Evolutionary conservation across 2,797 vertebrate genomes (phyloP), one percentile per base, ranked within the genome.

Genomic region (Mormyrus hasselquistii): DNA sequence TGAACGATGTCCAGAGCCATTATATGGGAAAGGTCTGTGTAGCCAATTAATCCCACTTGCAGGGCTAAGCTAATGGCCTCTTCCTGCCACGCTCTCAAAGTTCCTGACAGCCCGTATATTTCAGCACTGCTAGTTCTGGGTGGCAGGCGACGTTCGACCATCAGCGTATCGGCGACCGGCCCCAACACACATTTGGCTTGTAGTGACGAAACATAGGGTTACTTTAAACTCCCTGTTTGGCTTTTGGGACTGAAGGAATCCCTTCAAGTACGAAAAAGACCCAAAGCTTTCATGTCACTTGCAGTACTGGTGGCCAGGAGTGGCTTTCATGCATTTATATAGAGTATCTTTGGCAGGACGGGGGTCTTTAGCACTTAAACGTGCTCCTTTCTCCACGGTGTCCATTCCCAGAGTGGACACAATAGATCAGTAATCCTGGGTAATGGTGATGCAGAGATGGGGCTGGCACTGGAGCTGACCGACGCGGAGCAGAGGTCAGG

Each of bases 401-500:
- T 34, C 57, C 52, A 57, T 57, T 87, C 85, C 53, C 50, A 38
- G 52, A 87, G 25, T 57, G 25, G 53, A 87, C 25, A 55, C 85
- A 55, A 57, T 38, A 87, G 93, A 93, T 92, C 93, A 87, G 52
- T 65, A 29, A 62, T 87, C 38, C 52, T 41, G 50, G 5, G 85
- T 57, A 34, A 57, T 19, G 52, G 85, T 57, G 5, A 86, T 6
- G 52, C 6, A 16, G 47, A 22, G 19, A 34, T 57, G 85, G 57
- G 22, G 8, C 25, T 53, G 62, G 83, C 25, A 14, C 41, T 93
- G 91, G 91, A 93, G 94, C 92, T 92, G 93, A 91, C 90, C 88
- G 91, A 93, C 93, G 59, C 94, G 94, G 38, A 65, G 86, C n/a
- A n/a, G 50, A 38, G 87, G 47, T 96, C 95, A 95, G 92, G 90